Evolutionary conservation across 2,888 invertebrate genomes (phyloP).

Genomic region (Toxonevra muliebris): DNA sequence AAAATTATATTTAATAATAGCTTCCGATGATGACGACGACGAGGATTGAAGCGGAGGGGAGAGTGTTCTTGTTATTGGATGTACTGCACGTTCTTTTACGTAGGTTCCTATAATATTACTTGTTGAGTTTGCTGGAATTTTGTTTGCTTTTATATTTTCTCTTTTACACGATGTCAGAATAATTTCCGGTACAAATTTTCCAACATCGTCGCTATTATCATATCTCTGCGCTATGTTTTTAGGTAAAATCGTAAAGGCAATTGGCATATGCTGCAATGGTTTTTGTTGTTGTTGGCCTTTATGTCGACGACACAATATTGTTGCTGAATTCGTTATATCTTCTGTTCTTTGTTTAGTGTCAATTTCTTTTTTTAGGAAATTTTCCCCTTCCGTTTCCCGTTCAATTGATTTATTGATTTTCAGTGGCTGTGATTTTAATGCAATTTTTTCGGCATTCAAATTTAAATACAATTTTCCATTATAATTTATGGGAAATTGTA

Average conservation of each 20-base stretch:
- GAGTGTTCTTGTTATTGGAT: slow-evolving; percentile 16
- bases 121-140: slow-evolving; percentile 22
- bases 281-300: slow-evolving; percentile 15
- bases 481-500: slow-evolving; percentile 12
- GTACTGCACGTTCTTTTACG: neutral
- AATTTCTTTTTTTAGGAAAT: slow-evolving; percentile 29
- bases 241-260: slow-evolving; percentile 46
- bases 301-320: slow-evolving; percentile 11
- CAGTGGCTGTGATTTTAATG: slow-evolving; percentile 41
- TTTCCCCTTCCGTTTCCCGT: slow-evolving; percentile 34
- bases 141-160: slow-evolving; percentile 18
- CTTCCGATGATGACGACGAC: neutral
- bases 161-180: slow-evolving; percentile 48
- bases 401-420: slow-evolving; percentile 44
- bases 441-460: slow-evolving; percentile 51
- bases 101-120: neutral
- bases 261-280: slow-evolving; percentile 26
- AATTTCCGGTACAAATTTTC: slow-evolving; percentile 50
- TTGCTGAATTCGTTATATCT: slow-evolving; percentile 21
- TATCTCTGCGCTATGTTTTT: slow-evolving; percentile 40
- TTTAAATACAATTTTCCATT: slow-evolving; percentile 43
- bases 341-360: slow-evolving; percentile 6
- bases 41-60: neutral
- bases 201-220: slow-evolving; percentile 26
- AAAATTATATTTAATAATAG: neutral